Evolutionary conservation across 2,888 invertebrate species (phyloP).

Genomic region (Drosophila imparisetae): DNA sequence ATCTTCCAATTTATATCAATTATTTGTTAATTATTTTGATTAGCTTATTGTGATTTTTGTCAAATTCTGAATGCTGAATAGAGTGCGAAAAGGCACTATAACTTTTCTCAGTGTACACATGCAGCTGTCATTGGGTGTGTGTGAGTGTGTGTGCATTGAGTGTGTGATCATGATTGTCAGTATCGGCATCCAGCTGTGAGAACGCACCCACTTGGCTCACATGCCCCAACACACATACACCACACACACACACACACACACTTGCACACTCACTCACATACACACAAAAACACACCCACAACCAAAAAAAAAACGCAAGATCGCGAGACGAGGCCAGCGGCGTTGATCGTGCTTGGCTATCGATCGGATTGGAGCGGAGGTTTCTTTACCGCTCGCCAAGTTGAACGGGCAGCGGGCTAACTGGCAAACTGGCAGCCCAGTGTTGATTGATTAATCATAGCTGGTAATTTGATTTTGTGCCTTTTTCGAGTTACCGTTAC

Average conservation of each 20-base stretch:
- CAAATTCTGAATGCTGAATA: background rate
- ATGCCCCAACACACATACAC: slow-evolving; percentile 28
- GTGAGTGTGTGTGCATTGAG: slow-evolving; percentile 18
- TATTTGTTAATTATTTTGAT: background rate
- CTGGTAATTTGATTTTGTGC: slow-evolving; percentile 80
- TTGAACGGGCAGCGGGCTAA: slow-evolving; percentile 11
- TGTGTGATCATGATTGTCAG: slow-evolving; percentile 61
- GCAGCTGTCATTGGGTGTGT: slow-evolving; percentile 57
- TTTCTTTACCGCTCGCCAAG: background rate
- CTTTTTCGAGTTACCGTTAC: slow-evolving; percentile 71
- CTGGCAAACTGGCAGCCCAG: slow-evolving; percentile 34
- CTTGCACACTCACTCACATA: slow-evolving; percentile 23
- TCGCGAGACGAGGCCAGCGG: slow-evolving; percentile 69
- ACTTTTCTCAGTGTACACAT: slow-evolving; percentile 31
- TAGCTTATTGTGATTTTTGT: background rate
- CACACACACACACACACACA: slow-evolving; percentile 17
- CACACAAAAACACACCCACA: slow-evolving; percentile 44
- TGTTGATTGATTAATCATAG: slow-evolving; percentile 81
- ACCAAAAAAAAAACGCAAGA: slow-evolving; percentile 31
- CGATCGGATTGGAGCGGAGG: slow-evolving; percentile 31
- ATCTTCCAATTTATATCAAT: too few relatives aligned
- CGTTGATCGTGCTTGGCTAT: slow-evolving; percentile 55
- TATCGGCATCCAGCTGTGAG: slow-evolving; percentile 75
- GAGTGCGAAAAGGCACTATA: background rate
- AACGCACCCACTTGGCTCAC: slow-evolving; percentile 75